Evolutionary conservation across 35 echinoderm and acorn worm species (phyloP).

Genomic region (Apostichopus japonicus): DNA sequence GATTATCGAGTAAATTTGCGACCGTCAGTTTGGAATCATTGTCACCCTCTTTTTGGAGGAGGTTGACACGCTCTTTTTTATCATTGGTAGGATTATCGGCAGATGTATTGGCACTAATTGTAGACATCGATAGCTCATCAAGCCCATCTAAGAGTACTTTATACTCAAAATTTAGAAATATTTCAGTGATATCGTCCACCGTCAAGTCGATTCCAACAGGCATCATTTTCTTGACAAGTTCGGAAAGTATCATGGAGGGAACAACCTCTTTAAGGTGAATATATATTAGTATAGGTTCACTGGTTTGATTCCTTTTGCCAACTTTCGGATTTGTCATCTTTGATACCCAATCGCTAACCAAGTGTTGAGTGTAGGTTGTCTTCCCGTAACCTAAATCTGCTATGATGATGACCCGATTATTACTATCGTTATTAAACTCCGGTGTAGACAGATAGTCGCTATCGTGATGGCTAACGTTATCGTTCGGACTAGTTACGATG

Average conservation of each 20-base stretch:
- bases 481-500: neutral
- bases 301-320: neutral
- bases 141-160: conserved; percentile 8
- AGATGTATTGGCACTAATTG: neutral
- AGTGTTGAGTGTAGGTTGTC: conserved; percentile 14
- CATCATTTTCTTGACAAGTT: neutral
- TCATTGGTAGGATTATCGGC: neutral
- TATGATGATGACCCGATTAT: neutral
- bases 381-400: conserved; percentile 34
- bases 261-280: conserved; percentile 19
- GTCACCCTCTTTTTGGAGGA: neutral
- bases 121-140: conserved; percentile 17
- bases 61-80: neutral
- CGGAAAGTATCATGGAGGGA: neutral
- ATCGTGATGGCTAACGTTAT: neutral
- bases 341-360: neutral
- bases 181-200: neutral
- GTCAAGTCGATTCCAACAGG: neutral
- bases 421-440: conserved; percentile 1
- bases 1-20: neutral
- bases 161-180: neutral
- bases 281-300: conserved; percentile 6
- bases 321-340: neutral
- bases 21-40: neutral
- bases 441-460: conserved; percentile 17